phyloP scores from a whole-genome alignment of 2,113 vertebrate species.

The Antechinus stuartii region DNA sequence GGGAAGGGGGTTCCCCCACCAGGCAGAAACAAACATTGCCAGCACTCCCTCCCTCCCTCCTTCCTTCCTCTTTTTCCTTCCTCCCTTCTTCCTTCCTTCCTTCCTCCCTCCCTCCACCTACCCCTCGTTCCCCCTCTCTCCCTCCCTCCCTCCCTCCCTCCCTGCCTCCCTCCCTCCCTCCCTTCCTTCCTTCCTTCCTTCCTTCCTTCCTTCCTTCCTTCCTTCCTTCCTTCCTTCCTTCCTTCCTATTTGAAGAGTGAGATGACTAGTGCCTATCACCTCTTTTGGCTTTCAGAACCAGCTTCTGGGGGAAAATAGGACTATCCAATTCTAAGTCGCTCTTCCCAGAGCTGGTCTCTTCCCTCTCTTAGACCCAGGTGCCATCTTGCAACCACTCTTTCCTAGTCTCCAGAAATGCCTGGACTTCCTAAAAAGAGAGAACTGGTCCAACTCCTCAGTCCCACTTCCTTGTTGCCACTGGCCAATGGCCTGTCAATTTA shows the following conservation, averaged over 20 bases:
- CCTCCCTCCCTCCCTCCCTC: no score
- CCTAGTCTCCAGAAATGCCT: background rate
- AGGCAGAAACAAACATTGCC: no score
- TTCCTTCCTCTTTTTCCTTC: no score
- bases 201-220: no score
- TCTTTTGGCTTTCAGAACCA: background rate
- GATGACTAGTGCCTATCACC: background rate
- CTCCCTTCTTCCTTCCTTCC: no score
- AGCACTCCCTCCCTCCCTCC: no score
- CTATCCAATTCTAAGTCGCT: background rate
- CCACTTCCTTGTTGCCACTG: background rate
- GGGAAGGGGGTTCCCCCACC: no score
- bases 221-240: no score
- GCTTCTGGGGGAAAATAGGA: background rate
- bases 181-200: no score
- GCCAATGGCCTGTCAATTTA: background rate
- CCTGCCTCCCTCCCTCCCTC: no score
- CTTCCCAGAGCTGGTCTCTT: background rate
- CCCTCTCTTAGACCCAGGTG: background rate
- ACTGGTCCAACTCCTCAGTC: background rate
- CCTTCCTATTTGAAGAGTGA: constrained; percentile 26
- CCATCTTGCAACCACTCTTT: background rate
- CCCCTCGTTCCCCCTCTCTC: no score
- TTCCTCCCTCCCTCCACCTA: no score
- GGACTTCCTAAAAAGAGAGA: background rate